Base-by-base conservation (phyloP, 2,797 vertebrate genomes). In the Chiropotes sagulatus region DNA sequence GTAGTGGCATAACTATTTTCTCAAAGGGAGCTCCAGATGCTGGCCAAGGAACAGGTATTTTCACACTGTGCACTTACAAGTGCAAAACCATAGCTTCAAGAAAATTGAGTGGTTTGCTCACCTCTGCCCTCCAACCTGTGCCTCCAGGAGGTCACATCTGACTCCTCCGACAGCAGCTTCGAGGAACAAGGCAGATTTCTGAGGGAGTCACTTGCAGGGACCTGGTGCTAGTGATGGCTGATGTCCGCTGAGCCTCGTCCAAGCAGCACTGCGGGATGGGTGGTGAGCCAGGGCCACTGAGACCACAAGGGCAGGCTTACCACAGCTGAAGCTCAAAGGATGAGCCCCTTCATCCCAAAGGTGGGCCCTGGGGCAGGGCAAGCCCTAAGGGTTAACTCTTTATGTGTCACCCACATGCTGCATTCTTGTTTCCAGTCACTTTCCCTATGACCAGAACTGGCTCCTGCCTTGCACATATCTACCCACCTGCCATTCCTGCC, bases 371-470 rank as follows among this genome's bases (percentile, higher is more conserved):
- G 19, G 67, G 30, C 30, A 80, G 26, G 73, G 20, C 39, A 28
- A 46, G 26, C 15, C 54, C 26, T 57, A 13, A 81, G 64, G 11
- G 17, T 26, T 41, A 88, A 54, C 36, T 79, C 64, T 46, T 73
- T 13, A 2, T 0, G 10, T 52, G 88, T 26, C 81, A 54, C n/a
- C 20, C 9, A 1, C 0, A 7, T 41, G 20, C 33, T 11, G 17
- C 5, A 36, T 50, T 30, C 67, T 72, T 14, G 20, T 20, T 44
- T 61, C n/a, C 39, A 2, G n/a, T 12, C 20, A 15, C 44, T 75
- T 39, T 44, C 73, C 88, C 30, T 2, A 76, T 17, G 41, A 46
- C 73, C 4, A 28, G 44, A 24, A 54, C n/a, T 2, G 0, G n/a
- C 81, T 41, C 80, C 46, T 22, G 30, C 54, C 36, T 7, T 41